Conservation (phyloP, 2,888 invertebrate genomes). For the Anoncus sp. region DNA sequence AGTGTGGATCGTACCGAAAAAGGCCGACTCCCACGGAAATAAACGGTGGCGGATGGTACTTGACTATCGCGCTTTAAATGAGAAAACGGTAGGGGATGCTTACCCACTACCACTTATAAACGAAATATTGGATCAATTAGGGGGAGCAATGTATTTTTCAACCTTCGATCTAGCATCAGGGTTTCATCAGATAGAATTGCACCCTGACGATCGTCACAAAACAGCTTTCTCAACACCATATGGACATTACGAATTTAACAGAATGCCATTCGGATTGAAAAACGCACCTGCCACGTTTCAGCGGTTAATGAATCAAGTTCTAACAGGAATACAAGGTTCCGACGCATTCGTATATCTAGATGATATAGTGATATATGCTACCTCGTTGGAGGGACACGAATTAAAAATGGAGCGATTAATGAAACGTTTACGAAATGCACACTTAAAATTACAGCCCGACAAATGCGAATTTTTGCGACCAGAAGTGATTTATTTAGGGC, state of each 20-base stretch:
- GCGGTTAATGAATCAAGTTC: neutral
- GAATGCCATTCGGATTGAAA: slow-evolving; percentile 12
- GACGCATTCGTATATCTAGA: neutral
- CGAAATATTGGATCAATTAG: neutral
- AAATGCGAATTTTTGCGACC: slow-evolving; percentile 17
- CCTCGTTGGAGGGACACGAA: neutral
- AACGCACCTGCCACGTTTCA: slow-evolving; percentile 16
- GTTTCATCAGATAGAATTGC: slow-evolving; percentile 1
- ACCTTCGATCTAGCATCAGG: neutral
- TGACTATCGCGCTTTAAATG: too few species aligned
- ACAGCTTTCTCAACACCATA: slow-evolving; percentile 12
- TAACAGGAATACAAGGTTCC: neutral
- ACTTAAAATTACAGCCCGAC: slow-evolving; percentile 8
- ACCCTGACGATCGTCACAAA: slow-evolving; percentile 16
- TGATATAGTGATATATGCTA: neutral
- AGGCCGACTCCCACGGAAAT: too few species aligned
- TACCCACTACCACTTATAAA: too few species aligned
- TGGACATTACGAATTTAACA: slow-evolving; percentile 11
- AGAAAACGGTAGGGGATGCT: too few species aligned
- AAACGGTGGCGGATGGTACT: too few species aligned
- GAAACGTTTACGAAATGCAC: neutral
- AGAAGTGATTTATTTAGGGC: slow-evolving; percentile 22
- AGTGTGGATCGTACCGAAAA: too few species aligned
- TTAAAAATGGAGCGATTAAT: neutral
- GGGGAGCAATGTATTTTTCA: neutral